Evolutionary conservation across 2,888 invertebrate species (phyloP).

Genomic region (Bimastos eiseni): DNA sequence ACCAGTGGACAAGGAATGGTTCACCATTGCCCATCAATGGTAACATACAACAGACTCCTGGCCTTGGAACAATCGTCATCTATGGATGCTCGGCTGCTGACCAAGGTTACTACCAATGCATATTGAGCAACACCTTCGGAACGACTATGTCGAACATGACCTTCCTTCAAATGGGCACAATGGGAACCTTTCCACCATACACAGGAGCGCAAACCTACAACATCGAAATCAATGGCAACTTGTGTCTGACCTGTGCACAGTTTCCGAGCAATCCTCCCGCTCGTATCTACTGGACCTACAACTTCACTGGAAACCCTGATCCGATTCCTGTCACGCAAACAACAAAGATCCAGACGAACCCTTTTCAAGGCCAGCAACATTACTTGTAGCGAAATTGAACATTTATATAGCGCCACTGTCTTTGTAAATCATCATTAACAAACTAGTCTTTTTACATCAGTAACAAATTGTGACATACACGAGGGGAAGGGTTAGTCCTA

Average conservation of each 20-base stretch:
- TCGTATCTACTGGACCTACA: background rate
- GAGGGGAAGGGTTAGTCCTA: no score
- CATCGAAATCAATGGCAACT: background rate
- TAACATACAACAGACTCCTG: background rate
- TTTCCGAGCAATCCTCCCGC: background rate
- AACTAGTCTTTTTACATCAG: no score
- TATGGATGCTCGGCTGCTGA: background rate
- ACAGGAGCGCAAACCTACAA: background rate
- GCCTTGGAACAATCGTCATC: slow-evolving; percentile 6
- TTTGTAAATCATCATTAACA: no score
- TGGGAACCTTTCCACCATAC: background rate
- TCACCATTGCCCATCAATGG: background rate
- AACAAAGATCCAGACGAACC: background rate
- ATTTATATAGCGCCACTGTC: no score
- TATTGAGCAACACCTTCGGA: background rate
- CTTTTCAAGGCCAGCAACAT: background rate
- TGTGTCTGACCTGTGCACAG: background rate
- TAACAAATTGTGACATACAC: no score
- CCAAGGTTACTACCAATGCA: slow-evolving; percentile 21
- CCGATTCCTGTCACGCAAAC: background rate
- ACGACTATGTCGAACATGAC: slow-evolving; percentile 18
- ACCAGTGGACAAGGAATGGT: background rate
- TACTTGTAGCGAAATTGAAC: background rate
- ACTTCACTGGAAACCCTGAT: background rate
- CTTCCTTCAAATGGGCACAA: background rate